Evolutionary conservation across 2,888 invertebrate species (phyloP).

Genomic region (Calameuta idolon): DNA sequence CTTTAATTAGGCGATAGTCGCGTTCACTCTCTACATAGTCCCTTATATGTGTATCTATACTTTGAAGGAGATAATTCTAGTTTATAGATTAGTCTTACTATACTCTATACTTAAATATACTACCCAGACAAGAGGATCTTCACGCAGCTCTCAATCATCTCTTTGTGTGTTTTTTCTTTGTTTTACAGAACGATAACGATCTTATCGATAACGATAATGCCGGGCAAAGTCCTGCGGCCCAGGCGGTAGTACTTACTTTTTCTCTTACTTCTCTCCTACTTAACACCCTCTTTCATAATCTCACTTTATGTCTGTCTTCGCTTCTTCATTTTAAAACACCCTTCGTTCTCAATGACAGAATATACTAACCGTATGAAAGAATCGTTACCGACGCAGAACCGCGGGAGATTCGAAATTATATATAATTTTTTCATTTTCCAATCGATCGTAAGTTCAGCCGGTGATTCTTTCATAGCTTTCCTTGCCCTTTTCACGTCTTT

Average conservation of each 20-base stretch:
- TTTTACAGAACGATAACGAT: constrained; percentile 67
- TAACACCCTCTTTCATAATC: constrained; percentile 15
- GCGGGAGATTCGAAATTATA: too few relatives aligned
- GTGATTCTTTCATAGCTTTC: background rate
- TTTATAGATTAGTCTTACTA: too few relatives aligned
- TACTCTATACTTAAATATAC: constrained; percentile 8
- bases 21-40: constrained; percentile 15
- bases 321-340: background rate
- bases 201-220: constrained; percentile 67
- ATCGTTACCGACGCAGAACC: background rate
- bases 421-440: too few relatives aligned
- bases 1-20: constrained; percentile 28
- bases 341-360: background rate
- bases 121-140: constrained; percentile 40
- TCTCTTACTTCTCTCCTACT: constrained; percentile 40
- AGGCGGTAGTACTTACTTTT: constrained; percentile 67
- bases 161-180: constrained; percentile 63
- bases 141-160: constrained; percentile 60
- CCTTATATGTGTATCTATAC: too few relatives aligned
- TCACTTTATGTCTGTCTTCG: constrained; percentile 12
- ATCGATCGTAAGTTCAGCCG: too few relatives aligned
- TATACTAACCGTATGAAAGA: background rate
- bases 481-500: background rate
- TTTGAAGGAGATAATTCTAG: too few relatives aligned
- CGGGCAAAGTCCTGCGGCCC: constrained; percentile 67